These are phyloP conservation scores for Marmota flaviventris DNA, from an alignment of 2,113 vertebrate species.

Conservation along the genomic window DNA sequence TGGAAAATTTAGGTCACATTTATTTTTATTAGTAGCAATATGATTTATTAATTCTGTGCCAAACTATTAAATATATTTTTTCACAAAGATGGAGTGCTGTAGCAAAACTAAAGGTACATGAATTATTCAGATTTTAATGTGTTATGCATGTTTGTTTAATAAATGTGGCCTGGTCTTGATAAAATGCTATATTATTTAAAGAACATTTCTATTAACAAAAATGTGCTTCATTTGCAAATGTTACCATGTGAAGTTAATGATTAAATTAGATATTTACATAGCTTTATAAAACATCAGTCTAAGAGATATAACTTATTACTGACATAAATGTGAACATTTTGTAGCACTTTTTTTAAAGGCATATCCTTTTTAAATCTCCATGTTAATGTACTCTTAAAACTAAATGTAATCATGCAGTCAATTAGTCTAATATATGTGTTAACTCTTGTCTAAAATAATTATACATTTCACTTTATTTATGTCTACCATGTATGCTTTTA, in stretches of 20 bases:
- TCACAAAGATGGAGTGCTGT: slow-evolving; percentile 67
- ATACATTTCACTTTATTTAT: slow-evolving; percentile 83
- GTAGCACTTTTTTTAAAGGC: slow-evolving; percentile 55
- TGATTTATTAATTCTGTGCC: slow-evolving; percentile 78
- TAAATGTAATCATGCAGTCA: slow-evolving; percentile 40
- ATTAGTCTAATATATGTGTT: slow-evolving; percentile 51
- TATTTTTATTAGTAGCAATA: slow-evolving; percentile 66
- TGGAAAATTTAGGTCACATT: slow-evolving; percentile 59
- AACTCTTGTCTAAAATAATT: slow-evolving; percentile 66
- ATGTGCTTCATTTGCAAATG: slow-evolving; percentile 49
- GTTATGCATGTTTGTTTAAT: slow-evolving; percentile 54
- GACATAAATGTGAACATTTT: slow-evolving; percentile 75
- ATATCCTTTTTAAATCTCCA: slow-evolving; percentile 34
- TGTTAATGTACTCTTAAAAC: slow-evolving; percentile 54
- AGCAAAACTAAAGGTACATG: slow-evolving; percentile 71
- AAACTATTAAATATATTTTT: slow-evolving; percentile 79
- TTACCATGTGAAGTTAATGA: not conserved
- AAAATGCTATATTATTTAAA: slow-evolving; percentile 64
- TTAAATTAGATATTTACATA: slow-evolving; percentile 50
- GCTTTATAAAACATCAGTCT: slow-evolving; percentile 57
- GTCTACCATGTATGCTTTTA: slow-evolving; percentile 69
- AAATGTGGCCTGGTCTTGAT: slow-evolving; percentile 58
- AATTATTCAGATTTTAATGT: slow-evolving; percentile 69
- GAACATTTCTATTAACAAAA: slow-evolving; percentile 63
- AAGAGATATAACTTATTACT: slow-evolving; percentile 56